Evolutionary conservation across 2,888 invertebrate species (phyloP).

Genomic region (Prenolepis imparis): DNA sequence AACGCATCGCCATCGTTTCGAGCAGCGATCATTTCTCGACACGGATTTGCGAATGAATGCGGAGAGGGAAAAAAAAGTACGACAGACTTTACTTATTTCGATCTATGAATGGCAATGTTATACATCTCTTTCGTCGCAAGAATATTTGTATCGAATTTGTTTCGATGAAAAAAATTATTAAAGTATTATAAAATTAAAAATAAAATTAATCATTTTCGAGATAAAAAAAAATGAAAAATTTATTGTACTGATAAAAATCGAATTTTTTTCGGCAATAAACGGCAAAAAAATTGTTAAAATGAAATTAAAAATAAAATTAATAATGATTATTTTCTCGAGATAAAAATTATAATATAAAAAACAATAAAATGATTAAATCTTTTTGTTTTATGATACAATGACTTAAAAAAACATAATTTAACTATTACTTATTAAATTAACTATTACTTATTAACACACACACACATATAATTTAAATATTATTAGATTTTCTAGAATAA

Average conservation of each 20-base stretch:
- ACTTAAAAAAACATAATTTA: no score
- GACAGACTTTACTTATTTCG: not conserved
- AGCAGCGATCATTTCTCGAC: slow-evolving; percentile 5
- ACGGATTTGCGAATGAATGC: slow-evolving; percentile 26
- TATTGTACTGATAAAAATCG: no score
- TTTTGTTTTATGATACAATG: no score
- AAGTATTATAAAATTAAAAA: not conserved
- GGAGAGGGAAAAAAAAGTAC: not conserved
- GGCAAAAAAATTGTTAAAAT: not conserved
- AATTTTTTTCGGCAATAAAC: no score
- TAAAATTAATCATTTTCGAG: not conserved
- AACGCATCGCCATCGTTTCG: slow-evolving; percentile 11
- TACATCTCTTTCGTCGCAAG: not conserved
- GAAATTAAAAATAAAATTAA: not conserved
- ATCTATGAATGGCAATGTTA: not conserved
- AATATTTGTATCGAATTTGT: not conserved
- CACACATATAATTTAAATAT: no score
- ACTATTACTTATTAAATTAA: no score
- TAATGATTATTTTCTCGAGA: not conserved
- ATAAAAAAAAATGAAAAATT: no score
- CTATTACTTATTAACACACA: no score
- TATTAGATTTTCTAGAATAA: not conserved
- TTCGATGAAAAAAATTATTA: not conserved
- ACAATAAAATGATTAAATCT: not conserved
- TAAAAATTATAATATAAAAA: not conserved